phyloP scores from a whole-genome alignment of 2,888 invertebrate genomes.

The Cerceris ruficornis region DNA sequence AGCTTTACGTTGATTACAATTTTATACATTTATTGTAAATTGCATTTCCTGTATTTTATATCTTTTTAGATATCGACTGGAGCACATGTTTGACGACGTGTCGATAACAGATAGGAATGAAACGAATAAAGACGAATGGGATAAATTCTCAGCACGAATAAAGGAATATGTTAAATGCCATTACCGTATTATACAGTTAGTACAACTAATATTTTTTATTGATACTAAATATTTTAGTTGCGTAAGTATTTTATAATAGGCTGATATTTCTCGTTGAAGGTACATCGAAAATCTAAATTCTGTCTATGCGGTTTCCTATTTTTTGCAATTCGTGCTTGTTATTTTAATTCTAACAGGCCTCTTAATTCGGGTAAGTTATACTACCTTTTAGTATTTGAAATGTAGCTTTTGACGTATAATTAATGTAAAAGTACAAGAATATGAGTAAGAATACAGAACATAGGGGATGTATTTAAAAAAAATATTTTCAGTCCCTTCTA shows the following conservation, averaged over 20 bases:
- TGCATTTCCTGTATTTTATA: too few species aligned
- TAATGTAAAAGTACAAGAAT: background rate
- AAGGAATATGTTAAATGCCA: background rate
- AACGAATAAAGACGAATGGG: background rate
- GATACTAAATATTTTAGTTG: background rate
- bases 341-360: background rate
- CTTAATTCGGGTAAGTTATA: background rate
- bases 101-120: background rate
- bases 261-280: background rate
- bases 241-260: background rate
- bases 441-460: too few species aligned
- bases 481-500: too few species aligned
- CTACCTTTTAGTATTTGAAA: background rate
- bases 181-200: constrained; percentile 5
- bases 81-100: constrained; percentile 1
- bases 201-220: too few species aligned
- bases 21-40: too few species aligned
- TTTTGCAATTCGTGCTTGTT: background rate
- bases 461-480: too few species aligned
- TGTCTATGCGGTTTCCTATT: background rate
- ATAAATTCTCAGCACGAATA: background rate
- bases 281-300: background rate
- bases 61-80: constrained; percentile 4
- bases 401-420: background rate
- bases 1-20: too few species aligned